Percentiles rank a stretch among this genome's conserved stretches.
phyloP scores from a whole-genome alignment of 2,113 vertebrate genomes.

The Ranitomeya imitator region DNA sequence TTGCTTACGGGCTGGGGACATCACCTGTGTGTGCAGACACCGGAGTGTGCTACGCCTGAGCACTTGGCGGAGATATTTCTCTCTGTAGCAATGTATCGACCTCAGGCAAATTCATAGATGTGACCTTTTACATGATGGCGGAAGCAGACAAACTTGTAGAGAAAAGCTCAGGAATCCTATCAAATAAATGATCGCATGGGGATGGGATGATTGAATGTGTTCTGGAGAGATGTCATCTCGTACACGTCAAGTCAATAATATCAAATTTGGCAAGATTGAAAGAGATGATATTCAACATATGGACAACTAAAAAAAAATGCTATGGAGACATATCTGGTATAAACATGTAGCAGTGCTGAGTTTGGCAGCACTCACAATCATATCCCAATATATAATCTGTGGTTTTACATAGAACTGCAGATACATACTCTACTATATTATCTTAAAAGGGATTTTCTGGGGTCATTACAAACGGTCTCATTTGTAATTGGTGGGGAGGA shows the following conservation, averaged over 20 bases:
- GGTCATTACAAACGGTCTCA: no score
- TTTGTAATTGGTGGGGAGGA: no score
- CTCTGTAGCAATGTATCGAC: background rate
- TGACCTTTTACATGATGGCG: slow-evolving; percentile 22
- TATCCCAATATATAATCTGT: no score
- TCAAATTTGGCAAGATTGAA: background rate
- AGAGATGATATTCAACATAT: background rate
- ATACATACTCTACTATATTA: no score
- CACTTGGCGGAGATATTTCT: background rate
- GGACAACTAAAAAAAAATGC: no score
- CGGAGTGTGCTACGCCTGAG: background rate
- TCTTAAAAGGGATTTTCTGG: no score
- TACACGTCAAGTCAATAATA: background rate
- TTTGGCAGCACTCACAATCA: no score
- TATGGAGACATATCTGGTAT: background rate
- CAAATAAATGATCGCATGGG: background rate
- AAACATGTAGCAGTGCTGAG: no score
- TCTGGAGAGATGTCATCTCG: background rate
- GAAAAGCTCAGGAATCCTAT: background rate
- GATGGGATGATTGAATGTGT: background rate
- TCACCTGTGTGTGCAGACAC: background rate
- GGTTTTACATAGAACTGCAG: no score
- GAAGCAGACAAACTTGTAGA: slow-evolving; percentile 17
- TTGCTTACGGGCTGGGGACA: background rate
- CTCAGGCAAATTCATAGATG: slow-evolving; percentile 15